Evolutionary conservation across 2,888 invertebrate genomes (phyloP), one percentile per base, ranked within the genome.

Genomic region (Perizoma flavofasciatum): DNA sequence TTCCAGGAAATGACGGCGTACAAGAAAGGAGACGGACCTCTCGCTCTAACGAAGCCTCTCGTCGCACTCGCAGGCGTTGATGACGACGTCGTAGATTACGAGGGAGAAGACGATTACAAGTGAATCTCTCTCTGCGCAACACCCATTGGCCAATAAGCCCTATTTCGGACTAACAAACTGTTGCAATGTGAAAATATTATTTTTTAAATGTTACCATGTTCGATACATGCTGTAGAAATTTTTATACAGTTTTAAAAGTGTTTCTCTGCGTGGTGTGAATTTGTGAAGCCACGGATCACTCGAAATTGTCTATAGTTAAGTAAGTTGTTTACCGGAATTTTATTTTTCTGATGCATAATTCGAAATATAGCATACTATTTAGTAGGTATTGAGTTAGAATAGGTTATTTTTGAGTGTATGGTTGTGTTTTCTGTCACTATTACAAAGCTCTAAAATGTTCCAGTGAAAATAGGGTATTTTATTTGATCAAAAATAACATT

Each of bases 1-100:
- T 90, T 90, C 4, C 82, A 96, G 96, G 96, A 97, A 92, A 96
- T 96, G 95, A 96, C 96, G 65, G 96, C 96, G 54, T 97, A 97
- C 92, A 96, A 96, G 88, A 96, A 96, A 89, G 95, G 48, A 9
- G 47, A 47, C 6, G 49, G 95, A 59, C 93, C 92, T 0, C 59
- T 89, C 70, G 92, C 91, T 52, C 79, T 92, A 71, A 93, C 78
- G 11, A 77, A 78, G 49, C 77, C 73, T 44, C 75, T 75, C 6
- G 57, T 69, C 10, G 22, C 22, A 22, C 66, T 58, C 37, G 63
- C 69, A 0, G 93, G 92, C 68, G 92, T 91, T 10, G 94, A 93
- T 69, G 94, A 93, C 61, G 95, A 94, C 53, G 93, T 93, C 48
- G 93, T 89, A 39, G 94, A 93, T 52, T 95, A 94, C 56, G 95